phyloP scores from a whole-genome alignment of 2,113 vertebrate species.

The Rutilus rutilus region DNA sequence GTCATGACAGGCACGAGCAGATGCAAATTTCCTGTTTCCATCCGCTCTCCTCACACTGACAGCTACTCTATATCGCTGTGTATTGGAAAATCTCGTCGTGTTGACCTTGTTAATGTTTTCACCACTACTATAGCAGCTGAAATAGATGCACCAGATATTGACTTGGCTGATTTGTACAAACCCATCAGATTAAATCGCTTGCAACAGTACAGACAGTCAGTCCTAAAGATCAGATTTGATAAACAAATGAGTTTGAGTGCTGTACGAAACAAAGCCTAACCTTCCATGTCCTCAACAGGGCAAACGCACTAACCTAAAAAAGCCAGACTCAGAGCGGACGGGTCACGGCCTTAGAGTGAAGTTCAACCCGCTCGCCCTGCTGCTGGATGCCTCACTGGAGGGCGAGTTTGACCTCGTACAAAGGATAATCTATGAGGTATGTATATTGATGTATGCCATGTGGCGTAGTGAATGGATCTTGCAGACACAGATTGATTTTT shows the following conservation, averaged over 20 bases:
- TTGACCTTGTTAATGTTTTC: no score
- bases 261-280: background rate
- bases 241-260: background rate
- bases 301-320: conserved; percentile 97
- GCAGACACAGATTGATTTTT: background rate
- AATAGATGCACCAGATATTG: no score
- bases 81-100: no score
- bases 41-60: no score
- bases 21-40: no score
- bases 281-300: conserved; percentile 68
- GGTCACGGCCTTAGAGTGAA: conserved; percentile 93
- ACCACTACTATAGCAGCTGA: no score
- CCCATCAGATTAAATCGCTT: background rate
- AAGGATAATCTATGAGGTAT: conserved; percentile 96
- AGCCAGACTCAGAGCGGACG: conserved; percentile 91
- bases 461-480: background rate
- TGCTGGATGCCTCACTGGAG: conserved; percentile 93
- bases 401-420: conserved; percentile 98
- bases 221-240: background rate
- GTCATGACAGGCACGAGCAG: no score
- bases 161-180: no score
- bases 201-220: background rate
- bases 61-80: no score
- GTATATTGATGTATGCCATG: background rate
- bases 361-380: conserved; percentile 93